Evolutionary conservation across 2,888 invertebrate species (phyloP).

Genomic region (Steinernema carpocapsae): DNA sequence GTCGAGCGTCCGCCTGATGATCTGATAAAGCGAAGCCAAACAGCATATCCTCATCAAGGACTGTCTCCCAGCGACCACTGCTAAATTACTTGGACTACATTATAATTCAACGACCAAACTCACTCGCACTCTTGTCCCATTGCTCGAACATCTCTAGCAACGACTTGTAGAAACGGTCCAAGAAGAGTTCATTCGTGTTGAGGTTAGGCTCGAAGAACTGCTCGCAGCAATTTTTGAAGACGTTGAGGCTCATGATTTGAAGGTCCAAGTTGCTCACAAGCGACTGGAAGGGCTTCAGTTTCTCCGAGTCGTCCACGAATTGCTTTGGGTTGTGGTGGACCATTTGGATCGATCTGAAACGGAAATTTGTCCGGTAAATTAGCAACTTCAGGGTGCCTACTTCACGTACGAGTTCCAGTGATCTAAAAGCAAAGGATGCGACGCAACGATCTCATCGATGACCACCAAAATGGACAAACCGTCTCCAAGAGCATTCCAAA

Average conservation of each 20-base stretch:
- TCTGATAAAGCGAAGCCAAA: constrained; percentile 15
- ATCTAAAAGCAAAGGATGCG: constrained; percentile 41
- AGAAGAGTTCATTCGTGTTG: constrained; percentile 44
- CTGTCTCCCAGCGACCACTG: constrained; percentile 8
- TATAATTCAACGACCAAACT: not conserved
- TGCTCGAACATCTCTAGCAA: constrained; percentile 47
- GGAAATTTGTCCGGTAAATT: not conserved
- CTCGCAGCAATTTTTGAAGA: constrained; percentile 45
- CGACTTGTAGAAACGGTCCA: constrained; percentile 48
- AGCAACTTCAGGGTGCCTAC: constrained; percentile 13
- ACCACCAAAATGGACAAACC: constrained; percentile 51
- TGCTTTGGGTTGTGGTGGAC: constrained; percentile 57
- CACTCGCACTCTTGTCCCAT: constrained; percentile 57
- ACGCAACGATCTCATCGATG: constrained; percentile 51
- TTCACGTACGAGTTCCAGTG: constrained; percentile 43
- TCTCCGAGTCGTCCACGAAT: constrained; percentile 45
- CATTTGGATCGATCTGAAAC: constrained; percentile 48
- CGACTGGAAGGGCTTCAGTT: constrained; percentile 47
- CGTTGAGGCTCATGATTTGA: constrained; percentile 45
- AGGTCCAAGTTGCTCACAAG: constrained; percentile 48
- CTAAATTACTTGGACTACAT: not conserved
- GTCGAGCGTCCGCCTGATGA: not conserved
- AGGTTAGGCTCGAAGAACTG: constrained; percentile 36
- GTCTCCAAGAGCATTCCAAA: constrained; percentile 59
- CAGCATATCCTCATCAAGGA: constrained; percentile 24